phyloP scores from a whole-genome alignment of 2,888 invertebrate genomes.

The Bellardia bayeri region DNA sequence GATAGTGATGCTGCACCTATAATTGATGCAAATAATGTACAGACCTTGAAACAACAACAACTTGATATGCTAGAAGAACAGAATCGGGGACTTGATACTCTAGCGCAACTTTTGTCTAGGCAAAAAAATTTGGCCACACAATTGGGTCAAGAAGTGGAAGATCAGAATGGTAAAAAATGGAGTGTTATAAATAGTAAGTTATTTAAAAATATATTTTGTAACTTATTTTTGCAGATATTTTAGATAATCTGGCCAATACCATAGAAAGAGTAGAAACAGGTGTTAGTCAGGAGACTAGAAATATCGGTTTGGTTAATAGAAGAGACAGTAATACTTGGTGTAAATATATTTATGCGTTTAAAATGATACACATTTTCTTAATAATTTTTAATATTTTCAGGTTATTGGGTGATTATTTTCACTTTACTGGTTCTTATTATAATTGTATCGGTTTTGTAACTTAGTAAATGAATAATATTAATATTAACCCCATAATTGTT shows the following conservation, averaged over 20 bases:
- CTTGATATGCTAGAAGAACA: constrained; percentile 88
- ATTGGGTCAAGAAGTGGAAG: constrained; percentile 90
- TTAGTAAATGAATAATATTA: constrained; percentile 56
- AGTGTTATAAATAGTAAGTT: constrained; percentile 57
- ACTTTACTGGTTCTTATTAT: constrained; percentile 88
- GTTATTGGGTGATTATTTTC: constrained; percentile 90
- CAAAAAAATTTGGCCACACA: constrained; percentile 91
- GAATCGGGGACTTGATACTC: constrained; percentile 90
- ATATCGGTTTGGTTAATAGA: constrained; percentile 87
- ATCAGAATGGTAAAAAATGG: constrained; percentile 88
- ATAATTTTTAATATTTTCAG: constrained; percentile 79
- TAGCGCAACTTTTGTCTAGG: constrained; percentile 89
- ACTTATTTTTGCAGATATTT: constrained; percentile 86
- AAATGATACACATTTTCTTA: constrained; percentile 11
- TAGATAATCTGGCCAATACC: constrained; percentile 90
- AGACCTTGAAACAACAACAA: constrained; percentile 86
- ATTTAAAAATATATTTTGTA: neutral
- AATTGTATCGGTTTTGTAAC: constrained; percentile 84
- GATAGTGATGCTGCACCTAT: constrained; percentile 84
- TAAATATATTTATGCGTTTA: constrained; percentile 77
- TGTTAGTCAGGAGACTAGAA: constrained; percentile 88
- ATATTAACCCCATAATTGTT: neutral
- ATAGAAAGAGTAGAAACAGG: constrained; percentile 90
- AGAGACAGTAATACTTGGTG: constrained; percentile 90
- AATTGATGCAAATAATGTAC: constrained; percentile 82